These are phyloP conservation scores for Chrysolina americana DNA, from an alignment of 2,888 invertebrate species.

Conservation along the genomic window DNA sequence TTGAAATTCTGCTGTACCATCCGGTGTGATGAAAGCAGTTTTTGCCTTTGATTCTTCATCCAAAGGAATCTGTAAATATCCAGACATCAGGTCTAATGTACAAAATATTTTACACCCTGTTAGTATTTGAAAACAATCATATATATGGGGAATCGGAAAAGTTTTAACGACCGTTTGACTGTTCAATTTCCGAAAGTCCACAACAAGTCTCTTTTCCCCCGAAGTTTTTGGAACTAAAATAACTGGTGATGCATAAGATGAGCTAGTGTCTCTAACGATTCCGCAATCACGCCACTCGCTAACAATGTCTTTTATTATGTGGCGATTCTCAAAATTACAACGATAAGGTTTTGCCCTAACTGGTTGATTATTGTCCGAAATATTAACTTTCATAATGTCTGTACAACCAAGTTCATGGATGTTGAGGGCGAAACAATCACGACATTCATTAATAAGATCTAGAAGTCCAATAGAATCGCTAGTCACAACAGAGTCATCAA, in stretches of 20 bases:
- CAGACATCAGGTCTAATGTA: not conserved
- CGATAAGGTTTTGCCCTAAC: not conserved
- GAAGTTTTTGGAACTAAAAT: constrained; percentile 42
- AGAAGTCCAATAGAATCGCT: not conserved
- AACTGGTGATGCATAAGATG: constrained; percentile 47
- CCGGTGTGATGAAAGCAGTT: not conserved
- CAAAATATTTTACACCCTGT: too few relatives aligned
- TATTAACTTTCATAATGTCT: not conserved
- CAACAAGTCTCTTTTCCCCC: constrained; percentile 45
- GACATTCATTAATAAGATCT: not conserved
- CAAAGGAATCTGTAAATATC: not conserved
- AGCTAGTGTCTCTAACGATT: constrained; percentile 44
- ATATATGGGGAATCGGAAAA: constrained; percentile 38
- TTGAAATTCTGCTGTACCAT: not conserved
- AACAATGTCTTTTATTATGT: not conserved
- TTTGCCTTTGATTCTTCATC: not conserved
- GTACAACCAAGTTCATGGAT: not conserved
- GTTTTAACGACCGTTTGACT: constrained; percentile 42
- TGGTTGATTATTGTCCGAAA: not conserved
- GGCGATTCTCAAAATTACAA: not conserved
- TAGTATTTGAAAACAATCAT: constrained; percentile 37
- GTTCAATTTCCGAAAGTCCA: constrained; percentile 48
- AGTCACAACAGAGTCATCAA: not conserved
- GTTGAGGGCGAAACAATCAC: not conserved
- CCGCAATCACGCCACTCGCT: constrained; percentile 17